Evolutionary conservation across 2,113 vertebrate species (phyloP), one percentile per base, ranked within the genome.

Genomic region (Zingel zingel): DNA sequence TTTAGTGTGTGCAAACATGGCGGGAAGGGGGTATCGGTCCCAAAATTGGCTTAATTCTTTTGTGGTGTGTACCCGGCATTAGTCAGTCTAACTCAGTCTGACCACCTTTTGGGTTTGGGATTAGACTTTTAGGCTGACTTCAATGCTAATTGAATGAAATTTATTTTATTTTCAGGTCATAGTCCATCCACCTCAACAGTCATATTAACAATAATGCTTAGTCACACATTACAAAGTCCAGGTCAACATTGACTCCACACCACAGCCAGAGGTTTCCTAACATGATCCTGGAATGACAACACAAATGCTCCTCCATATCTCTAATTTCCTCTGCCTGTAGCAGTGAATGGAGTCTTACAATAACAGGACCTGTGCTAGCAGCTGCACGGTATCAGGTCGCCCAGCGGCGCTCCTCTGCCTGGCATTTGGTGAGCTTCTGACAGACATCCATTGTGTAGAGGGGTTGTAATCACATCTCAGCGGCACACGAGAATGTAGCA

Each of bases 301-400:
- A 74, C 80, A 74, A 86, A 57, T 74, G 74, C 67, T 62, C 1
- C 25, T 62, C 1, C 25, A 5, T 79, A 59, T 85, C 69, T 77
- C 45, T 33, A 36, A 18, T 63, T 57, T 75, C 43, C 78, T 5
- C 64, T 68, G 19, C 61, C 54, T 39, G 68, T 57, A 65, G 59
- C 61, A 25, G 63, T 19, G 75, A 82, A 69, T 54, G 47, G 65
- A 81, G 65, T 77, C 61, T 62, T 87, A 63, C 69, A 89, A 87
- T 43, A 84, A 87, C 84, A 86, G 68, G 86, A 79, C 57, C 89
- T 63, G 47, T 19, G 50, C 78, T 43, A 78, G 86, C 90, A 94
- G 91, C 91, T 94, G 92, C 86, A 77, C 61, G 83, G 90, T 91
- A 86, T 93, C 87, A 69, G 79, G 86, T 94, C 70, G 79, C 90